Evolutionary conservation across 1,140 invertebrate species (phyloP), one percentile per base, ranked within the genome.

Genomic region (Zophobas morio): DNA sequence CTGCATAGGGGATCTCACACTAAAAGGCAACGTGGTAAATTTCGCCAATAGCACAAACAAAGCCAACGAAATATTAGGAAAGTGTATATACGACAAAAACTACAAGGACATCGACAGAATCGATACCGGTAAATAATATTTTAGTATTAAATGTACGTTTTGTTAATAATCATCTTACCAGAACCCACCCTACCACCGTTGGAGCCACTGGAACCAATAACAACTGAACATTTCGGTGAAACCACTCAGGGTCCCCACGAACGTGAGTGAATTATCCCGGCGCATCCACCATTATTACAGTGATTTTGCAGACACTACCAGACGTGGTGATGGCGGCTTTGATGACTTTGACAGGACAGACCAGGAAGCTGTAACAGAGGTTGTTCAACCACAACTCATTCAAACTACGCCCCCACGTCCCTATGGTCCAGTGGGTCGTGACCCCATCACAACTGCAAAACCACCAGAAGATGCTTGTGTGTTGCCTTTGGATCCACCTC

Each of bases 1-100:
- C 0, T 98, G 96, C 83, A 92, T 98, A 53, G 94, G 94, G 6
- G 96, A 98, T 84, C 92, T 94, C 0, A 96, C 95, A 0, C 85
- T 97, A 1, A 96, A 97, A 82, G 93, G 93, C 33, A 88, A 88
- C 33, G 91, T 96, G 53, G 89, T 96, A 35, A 96, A 97, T 84
- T 95, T 98, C 86, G 94, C 94, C 1, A 91, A 92, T 77, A 89
- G 92, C 0, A 90, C 89, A 0, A 90, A 95, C 74, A 89, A 86
- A 76, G 86, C 87, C 36, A 89, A 91, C 74, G 93, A 91, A 49
- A 88, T 90, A 3, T 86, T 97, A 34, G 93, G 92, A 56, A 92
- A 90, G 46, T 96, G 86, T 75, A 78, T 85, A 37, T 71, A 85
- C n/a, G 85, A 86, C 63, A 80, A 79, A 53, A 63, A 54, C 63